These are phyloP conservation scores for Beaufortia kweichowensis DNA, from an alignment of 2,113 vertebrate genomes.

Conservation along the genomic window DNA sequence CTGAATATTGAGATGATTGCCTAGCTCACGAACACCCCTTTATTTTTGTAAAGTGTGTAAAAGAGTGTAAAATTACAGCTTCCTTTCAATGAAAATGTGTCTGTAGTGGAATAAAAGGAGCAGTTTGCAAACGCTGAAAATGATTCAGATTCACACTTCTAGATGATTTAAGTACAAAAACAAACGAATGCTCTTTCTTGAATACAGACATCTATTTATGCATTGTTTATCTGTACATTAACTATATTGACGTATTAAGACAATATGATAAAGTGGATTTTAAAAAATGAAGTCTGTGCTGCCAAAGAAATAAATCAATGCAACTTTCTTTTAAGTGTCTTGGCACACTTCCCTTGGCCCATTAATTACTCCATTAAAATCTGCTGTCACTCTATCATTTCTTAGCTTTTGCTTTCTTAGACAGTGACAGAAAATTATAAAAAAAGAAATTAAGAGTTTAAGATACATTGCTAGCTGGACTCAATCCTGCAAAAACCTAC, in stretches of 20 bases:
- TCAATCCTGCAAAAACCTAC: neutral
- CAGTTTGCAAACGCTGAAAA: constrained; percentile 23
- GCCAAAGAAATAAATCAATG: constrained; percentile 15
- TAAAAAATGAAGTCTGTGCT: neutral
- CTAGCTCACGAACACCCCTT: neutral
- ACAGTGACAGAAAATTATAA: neutral
- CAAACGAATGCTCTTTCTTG: neutral
- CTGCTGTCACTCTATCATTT: neutral
- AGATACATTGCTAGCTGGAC: neutral
- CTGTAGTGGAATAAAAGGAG: constrained; percentile 2
- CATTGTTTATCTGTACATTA: constrained; percentile 1
- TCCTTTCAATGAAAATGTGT: constrained; percentile 25
- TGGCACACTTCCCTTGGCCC: neutral
- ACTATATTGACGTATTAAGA: neutral
- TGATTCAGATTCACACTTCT: neutral
- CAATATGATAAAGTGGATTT: constrained; percentile 4
- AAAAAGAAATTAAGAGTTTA: neutral
- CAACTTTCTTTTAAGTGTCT: neutral
- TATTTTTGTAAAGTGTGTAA: constrained; percentile 29
- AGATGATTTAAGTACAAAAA: neutral
- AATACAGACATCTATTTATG: neutral
- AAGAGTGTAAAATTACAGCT: constrained; percentile 18
- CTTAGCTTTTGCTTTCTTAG: neutral
- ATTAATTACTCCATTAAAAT: neutral
- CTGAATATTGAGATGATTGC: constrained; percentile 32